Conservation (phyloP, 2,888 invertebrate species). For the Heterodera filipjevi region DNA sequence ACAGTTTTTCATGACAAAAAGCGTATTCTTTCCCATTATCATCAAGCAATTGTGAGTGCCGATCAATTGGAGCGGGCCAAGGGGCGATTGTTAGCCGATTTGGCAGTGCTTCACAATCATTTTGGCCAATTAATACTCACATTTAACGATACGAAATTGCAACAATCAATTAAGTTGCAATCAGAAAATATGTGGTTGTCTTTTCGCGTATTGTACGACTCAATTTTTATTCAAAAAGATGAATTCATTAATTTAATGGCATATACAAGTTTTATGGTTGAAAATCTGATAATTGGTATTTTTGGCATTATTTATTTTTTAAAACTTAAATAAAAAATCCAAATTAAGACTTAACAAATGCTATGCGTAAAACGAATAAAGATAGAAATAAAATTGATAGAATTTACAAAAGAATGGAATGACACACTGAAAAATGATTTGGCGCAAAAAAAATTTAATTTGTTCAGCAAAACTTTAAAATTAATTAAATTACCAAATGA, state of each 20-base stretch:
- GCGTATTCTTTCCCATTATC: background rate
- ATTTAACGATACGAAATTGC: background rate
- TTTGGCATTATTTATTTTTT: background rate
- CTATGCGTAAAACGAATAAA: background rate
- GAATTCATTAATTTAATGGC: background rate
- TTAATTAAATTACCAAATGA: background rate
- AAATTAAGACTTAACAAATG: background rate
- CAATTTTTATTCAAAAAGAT: background rate
- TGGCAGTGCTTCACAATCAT: background rate
- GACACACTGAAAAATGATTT: background rate
- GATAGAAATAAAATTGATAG: background rate
- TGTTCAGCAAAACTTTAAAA: background rate
- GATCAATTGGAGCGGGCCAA: background rate
- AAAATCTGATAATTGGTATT: background rate
- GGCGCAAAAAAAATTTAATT: background rate
- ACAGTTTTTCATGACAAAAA: background rate
- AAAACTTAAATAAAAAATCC: background rate
- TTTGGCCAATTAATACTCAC: background rate
- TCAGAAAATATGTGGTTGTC: background rate
- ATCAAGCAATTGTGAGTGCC: background rate
- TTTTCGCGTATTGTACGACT: background rate
- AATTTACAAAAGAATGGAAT: background rate
- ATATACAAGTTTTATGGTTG: background rate
- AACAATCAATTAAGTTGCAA: background rate
- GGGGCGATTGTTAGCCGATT: background rate